Conservation (phyloP, 2,113 vertebrate genomes). For the Oenanthe melanoleuca region DNA sequence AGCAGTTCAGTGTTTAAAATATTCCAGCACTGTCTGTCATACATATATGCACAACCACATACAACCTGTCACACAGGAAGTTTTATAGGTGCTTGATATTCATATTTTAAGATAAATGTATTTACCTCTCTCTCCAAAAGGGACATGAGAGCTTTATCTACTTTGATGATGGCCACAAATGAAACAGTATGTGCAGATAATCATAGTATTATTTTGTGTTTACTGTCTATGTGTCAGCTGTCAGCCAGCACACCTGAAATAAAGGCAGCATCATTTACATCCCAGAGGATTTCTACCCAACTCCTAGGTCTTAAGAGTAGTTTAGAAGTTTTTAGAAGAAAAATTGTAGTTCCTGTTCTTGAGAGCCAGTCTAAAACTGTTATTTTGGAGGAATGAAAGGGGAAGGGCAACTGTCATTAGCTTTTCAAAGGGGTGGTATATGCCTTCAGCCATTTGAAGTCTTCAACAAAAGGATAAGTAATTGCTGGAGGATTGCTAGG, state of each 20-base stretch:
- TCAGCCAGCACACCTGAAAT: not conserved
- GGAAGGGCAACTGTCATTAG: not conserved
- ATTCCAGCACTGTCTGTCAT: not conserved
- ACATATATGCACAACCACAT: not conserved
- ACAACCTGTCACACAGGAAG: not conserved
- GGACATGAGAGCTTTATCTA: not conserved
- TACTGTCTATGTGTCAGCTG: not conserved
- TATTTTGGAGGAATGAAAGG: not conserved
- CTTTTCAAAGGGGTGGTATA: not conserved
- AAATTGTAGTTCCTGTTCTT: not conserved
- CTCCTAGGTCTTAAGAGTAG: not conserved
- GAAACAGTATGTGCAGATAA: not conserved
- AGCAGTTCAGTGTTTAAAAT: constrained; percentile 39
- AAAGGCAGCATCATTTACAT: not conserved
- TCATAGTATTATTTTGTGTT: not conserved
- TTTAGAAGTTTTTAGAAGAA: not conserved
- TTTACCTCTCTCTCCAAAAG: constrained; percentile 1
- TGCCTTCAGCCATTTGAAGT: not conserved
- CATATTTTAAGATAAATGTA: not conserved
- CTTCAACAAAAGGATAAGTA: not conserved
- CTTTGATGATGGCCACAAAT: not conserved
- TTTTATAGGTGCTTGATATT: not conserved
- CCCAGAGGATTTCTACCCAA: not conserved
- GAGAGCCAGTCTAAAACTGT: not conserved
- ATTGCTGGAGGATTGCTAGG: not conserved